Evolutionary conservation across 1,140 invertebrate genomes (phyloP).

Genomic region (Neotoxoptera formosana): DNA sequence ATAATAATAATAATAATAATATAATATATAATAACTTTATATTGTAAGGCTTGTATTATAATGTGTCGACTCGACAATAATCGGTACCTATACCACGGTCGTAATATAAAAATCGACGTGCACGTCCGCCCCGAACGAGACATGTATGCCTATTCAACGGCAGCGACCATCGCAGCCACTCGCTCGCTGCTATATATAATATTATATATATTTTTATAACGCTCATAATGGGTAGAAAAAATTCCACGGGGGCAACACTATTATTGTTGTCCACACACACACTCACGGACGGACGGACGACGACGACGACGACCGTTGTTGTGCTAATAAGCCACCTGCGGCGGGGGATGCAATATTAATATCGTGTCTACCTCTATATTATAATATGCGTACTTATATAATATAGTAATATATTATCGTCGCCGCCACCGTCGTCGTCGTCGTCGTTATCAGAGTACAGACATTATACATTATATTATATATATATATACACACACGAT

Average conservation of each 20-base stretch:
- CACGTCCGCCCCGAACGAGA: neutral
- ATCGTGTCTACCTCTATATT: neutral
- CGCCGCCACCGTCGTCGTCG: neutral
- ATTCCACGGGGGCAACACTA: neutral
- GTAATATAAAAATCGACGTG: neutral
- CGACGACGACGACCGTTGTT: neutral
- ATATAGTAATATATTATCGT: neutral
- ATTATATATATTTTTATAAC: neutral
- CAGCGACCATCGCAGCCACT: neutral
- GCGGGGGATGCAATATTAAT: neutral
- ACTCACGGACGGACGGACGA: neutral
- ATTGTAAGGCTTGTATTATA: neutral
- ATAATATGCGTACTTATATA: too few relatives aligned
- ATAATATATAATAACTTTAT: neutral
- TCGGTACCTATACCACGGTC: neutral
- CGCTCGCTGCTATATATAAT: neutral
- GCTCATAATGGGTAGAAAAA: neutral
- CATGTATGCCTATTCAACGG: neutral
- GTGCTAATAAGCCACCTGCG: constrained; percentile 25
- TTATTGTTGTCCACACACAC: neutral
- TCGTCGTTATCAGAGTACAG: neutral
- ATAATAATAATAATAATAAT: too few relatives aligned
- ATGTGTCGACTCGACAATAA: neutral
- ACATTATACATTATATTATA: neutral
- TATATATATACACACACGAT: neutral